These are phyloP conservation scores for Dromiciops gliroides DNA, from an alignment of 2,113 vertebrate genomes.

Conservation along the genomic window DNA sequence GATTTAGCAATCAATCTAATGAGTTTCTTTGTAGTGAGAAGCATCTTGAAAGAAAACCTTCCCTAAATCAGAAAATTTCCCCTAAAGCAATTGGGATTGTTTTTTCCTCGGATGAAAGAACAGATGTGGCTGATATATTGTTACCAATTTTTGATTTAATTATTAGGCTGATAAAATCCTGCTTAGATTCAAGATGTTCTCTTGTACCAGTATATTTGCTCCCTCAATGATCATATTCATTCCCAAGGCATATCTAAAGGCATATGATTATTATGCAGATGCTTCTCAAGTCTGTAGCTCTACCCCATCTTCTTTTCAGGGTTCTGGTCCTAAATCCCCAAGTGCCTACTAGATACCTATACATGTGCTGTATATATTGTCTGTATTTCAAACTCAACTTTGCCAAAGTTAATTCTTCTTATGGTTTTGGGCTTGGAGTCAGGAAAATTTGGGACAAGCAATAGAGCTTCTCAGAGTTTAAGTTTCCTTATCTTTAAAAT, in stretches of 20 bases:
- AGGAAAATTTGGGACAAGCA: not conserved
- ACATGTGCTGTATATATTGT: not conserved
- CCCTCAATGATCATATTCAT: not conserved
- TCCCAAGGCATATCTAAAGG: not conserved
- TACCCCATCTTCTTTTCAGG: not conserved
- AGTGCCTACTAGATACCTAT: not conserved
- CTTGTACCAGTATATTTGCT: not conserved
- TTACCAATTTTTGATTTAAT: conserved; percentile 1
- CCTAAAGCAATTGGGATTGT: not conserved
- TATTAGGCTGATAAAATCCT: not conserved
- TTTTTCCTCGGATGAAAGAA: not conserved
- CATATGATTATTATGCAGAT: not conserved
- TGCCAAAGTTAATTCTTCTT: not conserved
- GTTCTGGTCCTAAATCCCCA: not conserved
- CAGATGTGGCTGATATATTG: not conserved
- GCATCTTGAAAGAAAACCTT: conserved; percentile 38
- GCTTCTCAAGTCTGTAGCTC: not conserved
- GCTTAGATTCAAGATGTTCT: not conserved
- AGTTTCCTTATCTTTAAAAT: not conserved
- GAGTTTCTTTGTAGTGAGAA: conserved; percentile 38
- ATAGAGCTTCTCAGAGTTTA: not conserved
- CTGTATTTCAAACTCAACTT: not conserved
- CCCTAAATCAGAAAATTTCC: conserved; percentile 4
- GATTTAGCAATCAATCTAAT: conserved; percentile 43
- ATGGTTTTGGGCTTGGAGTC: not conserved